Evolutionary conservation across 2,113 vertebrate species (phyloP), one percentile per base, ranked within the genome.

Genomic region (Periophthalmodon schlosseri): DNA sequence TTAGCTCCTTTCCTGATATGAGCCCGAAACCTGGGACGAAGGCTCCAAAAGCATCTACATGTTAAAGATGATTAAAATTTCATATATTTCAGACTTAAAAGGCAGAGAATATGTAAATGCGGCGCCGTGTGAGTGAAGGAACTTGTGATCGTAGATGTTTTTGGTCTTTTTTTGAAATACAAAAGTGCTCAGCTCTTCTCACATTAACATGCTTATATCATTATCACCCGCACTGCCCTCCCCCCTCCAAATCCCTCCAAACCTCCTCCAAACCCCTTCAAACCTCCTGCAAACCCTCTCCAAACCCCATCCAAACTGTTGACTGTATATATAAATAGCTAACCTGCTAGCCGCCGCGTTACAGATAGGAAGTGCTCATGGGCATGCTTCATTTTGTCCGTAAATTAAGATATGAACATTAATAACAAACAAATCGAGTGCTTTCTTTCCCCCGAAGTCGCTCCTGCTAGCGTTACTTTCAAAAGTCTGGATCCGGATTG

Each of bases 151-250:
- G 94, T 86, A 95, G 94, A 95, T 95, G 91, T 93, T 94, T 63
- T 91, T 91, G 81, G 72, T 75, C 74, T 65, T 47, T 82, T 73
- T 83, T 87, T 88, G 94, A 92, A 94, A 93, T 94, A 94, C 94
- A 91, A 34, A 28, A 83, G 57, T 82, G 44, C 46, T 68, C 57
- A 2, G 33, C 39, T 49, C 84, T 85, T 89, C 87, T 89, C 92
- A 95, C 95, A 95, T 95, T 95, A 95, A 95, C 95, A 95, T 23
- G 91, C 87, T 93, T 94, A 93, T 94, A 91, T 95, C 94, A 95
- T 95, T 95, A 95, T 94, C 93, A 79, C 82, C 92, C 87, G 5
- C 50, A 52, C 50, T 20, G 14, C 50, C 18, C 16, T 39, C 39
- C 8, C 39, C 39, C 39, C 36, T 1, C 3, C 6, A 39, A 39